Evolutionary conservation across 2,888 invertebrate species (phyloP).

Genomic region (Tetheella fluctuosa): DNA sequence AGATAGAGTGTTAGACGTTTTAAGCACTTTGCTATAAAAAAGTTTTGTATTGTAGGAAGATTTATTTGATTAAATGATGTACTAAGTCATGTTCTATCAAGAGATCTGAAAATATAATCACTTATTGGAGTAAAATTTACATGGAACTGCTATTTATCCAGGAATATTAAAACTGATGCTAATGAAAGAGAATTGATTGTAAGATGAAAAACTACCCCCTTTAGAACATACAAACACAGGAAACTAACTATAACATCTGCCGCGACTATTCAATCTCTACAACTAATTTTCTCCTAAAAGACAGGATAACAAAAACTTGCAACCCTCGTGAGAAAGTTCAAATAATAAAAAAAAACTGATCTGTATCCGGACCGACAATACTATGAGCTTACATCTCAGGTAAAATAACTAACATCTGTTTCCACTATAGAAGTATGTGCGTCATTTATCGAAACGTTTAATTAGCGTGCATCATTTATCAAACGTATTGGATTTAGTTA

Average conservation of each 20-base stretch:
- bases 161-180: background rate
- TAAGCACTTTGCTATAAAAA: background rate
- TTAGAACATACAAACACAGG: slow-evolving; percentile 50
- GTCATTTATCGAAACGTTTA: slow-evolving; percentile 48
- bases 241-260: slow-evolving; percentile 70
- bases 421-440: slow-evolving; percentile 39
- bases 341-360: slow-evolving; percentile 56
- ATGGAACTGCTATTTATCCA: no score
- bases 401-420: slow-evolving; percentile 38
- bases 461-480: slow-evolving; percentile 72
- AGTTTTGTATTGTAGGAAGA: background rate
- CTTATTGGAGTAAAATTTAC: no score
- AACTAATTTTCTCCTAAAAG: slow-evolving; percentile 61
- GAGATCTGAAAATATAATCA: no score
- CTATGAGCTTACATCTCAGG: slow-evolving; percentile 55
- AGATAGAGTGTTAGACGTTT: slow-evolving; percentile 14
- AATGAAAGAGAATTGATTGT: background rate
- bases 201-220: slow-evolving; percentile 14
- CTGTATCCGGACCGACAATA: slow-evolving; percentile 56
- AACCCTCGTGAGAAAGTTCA: slow-evolving; percentile 58
- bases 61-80: background rate
- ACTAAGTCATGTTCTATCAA: background rate
- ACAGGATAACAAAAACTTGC: slow-evolving; percentile 67
- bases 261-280: slow-evolving; percentile 48
- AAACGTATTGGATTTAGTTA: slow-evolving; percentile 65